Conservation (phyloP, 2,113 vertebrate species). For the Bos indicus region DNA sequence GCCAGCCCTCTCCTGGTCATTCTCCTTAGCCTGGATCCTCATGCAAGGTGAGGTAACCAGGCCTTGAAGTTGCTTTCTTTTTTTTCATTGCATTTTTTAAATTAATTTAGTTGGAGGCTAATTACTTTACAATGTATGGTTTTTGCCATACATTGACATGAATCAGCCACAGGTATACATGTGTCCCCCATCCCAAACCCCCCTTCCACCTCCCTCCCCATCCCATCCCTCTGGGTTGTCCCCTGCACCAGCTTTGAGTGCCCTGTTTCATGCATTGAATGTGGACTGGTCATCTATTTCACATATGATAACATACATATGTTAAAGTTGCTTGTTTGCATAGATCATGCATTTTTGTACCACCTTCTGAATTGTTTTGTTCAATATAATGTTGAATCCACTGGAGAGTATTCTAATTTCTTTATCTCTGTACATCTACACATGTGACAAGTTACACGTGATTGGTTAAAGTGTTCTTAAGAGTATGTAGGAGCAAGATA, state of each 20-base stretch:
- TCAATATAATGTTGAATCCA: neutral
- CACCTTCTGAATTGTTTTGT: neutral
- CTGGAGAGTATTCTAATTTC: neutral
- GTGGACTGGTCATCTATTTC: neutral
- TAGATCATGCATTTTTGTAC: neutral
- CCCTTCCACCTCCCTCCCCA: neutral
- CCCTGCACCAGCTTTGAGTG: neutral
- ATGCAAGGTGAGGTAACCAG: neutral
- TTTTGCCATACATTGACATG: neutral
- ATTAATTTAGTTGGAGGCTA: neutral
- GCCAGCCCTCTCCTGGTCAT: neutral
- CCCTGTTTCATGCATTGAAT: neutral
- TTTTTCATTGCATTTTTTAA: neutral
- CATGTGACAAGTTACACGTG: neutral
- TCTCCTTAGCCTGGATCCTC: neutral
- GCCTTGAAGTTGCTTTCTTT: neutral
- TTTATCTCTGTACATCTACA: neutral
- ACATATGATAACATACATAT: neutral
- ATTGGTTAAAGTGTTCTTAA: neutral
- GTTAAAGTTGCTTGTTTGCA: neutral
- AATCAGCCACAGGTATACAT: neutral
- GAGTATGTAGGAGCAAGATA: neutral
- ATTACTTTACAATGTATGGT: neutral
- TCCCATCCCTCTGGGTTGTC: neutral
- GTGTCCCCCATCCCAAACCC: neutral